phyloP scores from a whole-genome alignment of 2,888 invertebrate species.

The Meiosimyza decipiens region DNA sequence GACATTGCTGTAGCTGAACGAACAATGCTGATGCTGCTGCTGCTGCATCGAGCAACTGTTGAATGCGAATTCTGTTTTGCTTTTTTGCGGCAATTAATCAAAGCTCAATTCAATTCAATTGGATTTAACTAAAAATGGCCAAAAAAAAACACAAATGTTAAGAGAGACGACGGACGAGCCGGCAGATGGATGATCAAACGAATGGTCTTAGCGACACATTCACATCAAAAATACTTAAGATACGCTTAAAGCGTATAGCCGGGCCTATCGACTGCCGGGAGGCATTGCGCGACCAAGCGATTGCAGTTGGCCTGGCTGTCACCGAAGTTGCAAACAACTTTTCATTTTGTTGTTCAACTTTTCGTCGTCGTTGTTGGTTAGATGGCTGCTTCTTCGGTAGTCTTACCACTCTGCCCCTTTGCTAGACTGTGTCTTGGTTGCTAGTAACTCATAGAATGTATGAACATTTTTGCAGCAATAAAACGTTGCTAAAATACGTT shows the following conservation, averaged over 20 bases:
- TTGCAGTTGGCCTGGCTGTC: slow-evolving; percentile 9
- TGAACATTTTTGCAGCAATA: not conserved
- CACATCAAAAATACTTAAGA: slow-evolving; percentile 18
- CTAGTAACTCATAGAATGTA: not conserved
- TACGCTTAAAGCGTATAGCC: slow-evolving; percentile 9
- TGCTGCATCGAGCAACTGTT: not conserved
- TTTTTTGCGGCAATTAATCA: slow-evolving; percentile 38
- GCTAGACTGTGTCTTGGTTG: not conserved
- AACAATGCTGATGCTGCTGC: not conserved
- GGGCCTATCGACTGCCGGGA: not conserved
- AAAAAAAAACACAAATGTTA: not conserved
- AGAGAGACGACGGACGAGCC: not conserved
- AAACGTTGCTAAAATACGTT: not conserved
- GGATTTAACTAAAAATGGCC: slow-evolving; percentile 31
- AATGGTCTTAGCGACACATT: slow-evolving; percentile 12
- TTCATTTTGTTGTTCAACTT: slow-evolving; percentile 15
- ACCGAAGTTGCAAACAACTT: slow-evolving; percentile 27
- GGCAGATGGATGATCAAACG: not conserved
- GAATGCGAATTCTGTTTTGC: slow-evolving; percentile 5
- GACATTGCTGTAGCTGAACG: not conserved
- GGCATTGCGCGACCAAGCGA: not conserved
- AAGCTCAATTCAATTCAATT: slow-evolving; percentile 34
- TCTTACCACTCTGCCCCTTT: no score
- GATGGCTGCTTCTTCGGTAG: no score
- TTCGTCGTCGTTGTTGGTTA: not conserved